A percentile compares a stretch with the other conserved stretches of the same genome.
phyloP scores from a whole-genome alignment of 1,140 invertebrate genomes.

The Nautilus pompilius region DNA sequence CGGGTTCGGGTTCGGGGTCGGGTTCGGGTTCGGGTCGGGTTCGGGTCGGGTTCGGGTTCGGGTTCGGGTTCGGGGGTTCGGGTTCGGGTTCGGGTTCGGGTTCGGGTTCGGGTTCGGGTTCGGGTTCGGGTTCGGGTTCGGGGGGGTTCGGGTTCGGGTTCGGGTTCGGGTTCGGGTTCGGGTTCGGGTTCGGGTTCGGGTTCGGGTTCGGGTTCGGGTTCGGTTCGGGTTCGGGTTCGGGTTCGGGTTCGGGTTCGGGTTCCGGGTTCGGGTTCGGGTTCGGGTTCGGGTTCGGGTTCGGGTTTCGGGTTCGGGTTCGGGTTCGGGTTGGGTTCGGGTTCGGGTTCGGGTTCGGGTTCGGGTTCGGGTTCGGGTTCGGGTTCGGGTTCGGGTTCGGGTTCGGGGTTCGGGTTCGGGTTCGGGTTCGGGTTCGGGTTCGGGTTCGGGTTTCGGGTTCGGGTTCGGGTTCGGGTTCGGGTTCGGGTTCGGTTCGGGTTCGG shows the following conservation, averaged over 20 bases:
- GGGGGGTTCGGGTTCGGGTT: background rate
- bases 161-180: background rate
- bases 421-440: background rate
- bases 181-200: background rate
- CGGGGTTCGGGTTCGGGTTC: background rate
- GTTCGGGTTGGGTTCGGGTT: background rate
- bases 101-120: background rate
- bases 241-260: background rate
- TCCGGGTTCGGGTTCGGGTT: background rate
- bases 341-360: background rate
- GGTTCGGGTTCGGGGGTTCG: background rate
- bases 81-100: background rate
- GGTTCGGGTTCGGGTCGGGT: background rate
- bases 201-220: background rate
- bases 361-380: background rate
- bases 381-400: background rate
- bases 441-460: background rate
- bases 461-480: background rate
- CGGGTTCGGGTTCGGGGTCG: background rate
- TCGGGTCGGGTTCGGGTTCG: background rate
- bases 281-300: background rate
- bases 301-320: background rate
- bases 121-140: background rate
- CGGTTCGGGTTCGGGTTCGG: background rate
- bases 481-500: background rate